Conservation (phyloP, 2,797 vertebrate species). For the Molossus alvarezi region DNA sequence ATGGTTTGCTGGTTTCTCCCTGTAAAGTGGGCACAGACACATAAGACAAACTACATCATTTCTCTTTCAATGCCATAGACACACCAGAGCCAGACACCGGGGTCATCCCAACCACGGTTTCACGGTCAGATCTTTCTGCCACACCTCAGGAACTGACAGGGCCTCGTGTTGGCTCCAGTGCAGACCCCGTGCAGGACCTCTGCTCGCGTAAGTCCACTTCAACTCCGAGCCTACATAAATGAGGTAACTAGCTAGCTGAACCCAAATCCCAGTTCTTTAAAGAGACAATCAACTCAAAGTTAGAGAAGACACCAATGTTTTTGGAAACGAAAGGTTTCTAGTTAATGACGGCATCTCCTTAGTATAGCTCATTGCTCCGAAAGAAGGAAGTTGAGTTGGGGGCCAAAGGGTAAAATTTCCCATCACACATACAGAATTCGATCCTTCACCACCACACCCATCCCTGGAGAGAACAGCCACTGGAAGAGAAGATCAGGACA, state of each 20-base stretch:
- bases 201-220: background rate
- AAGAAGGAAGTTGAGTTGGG: background rate
- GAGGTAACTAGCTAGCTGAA: background rate
- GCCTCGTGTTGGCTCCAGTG: background rate
- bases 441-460: background rate
- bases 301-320: background rate
- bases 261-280: background rate
- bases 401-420: background rate
- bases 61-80: background rate
- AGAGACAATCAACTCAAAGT: background rate
- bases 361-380: background rate
- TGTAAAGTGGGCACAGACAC: conserved; percentile 35
- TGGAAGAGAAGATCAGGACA: background rate
- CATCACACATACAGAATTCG: background rate
- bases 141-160: background rate
- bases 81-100: background rate
- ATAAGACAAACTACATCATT: background rate
- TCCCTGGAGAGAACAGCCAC: background rate
- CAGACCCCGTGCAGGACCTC: rapidly evolving
- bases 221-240: background rate
- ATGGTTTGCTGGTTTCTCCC: conserved; percentile 90
- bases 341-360: background rate
- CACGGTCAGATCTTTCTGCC: background rate
- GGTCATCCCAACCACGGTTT: background rate
- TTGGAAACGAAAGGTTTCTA: background rate